phyloP scores from a whole-genome alignment of 2,113 vertebrate genomes.

The Chroicocephalus ridibundus region DNA sequence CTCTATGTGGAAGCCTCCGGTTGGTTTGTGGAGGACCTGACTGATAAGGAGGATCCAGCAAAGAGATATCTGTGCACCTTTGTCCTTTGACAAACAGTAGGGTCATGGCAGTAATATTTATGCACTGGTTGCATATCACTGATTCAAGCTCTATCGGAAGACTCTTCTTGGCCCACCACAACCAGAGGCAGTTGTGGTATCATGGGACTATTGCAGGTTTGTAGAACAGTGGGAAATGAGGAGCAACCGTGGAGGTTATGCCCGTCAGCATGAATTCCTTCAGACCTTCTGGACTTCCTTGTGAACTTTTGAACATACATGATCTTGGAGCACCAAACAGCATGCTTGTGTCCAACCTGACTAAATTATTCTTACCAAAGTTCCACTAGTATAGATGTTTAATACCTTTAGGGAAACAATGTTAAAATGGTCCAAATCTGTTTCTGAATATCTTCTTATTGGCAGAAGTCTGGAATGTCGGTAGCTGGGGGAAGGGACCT shows the following conservation, averaged over 20 bases:
- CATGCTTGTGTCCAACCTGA: not conserved
- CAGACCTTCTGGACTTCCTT: not conserved
- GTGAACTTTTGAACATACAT: not conserved
- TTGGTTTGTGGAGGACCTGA: not conserved
- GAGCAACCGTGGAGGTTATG: not conserved
- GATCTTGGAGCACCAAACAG: not conserved
- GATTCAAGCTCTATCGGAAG: not conserved
- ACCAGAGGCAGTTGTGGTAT: not conserved
- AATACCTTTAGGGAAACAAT: not conserved
- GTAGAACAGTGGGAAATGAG: not conserved
- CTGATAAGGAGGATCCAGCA: not conserved
- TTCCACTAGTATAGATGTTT: not conserved
- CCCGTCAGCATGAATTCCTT: not conserved
- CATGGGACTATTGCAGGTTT: not conserved
- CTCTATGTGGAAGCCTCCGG: not conserved
- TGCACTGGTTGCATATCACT: not conserved
- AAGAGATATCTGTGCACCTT: not conserved
- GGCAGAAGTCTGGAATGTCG: not conserved
- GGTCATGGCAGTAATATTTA: not conserved
- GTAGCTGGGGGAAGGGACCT: not conserved
- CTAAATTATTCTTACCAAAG: not conserved
- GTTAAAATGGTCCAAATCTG: not conserved
- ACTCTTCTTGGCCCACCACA: not conserved
- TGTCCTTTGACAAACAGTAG: not conserved
- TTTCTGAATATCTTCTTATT: not conserved